Evolutionary conservation across 1,140 invertebrate genomes (phyloP).

Genomic region (Papilio polyxenes): DNA sequence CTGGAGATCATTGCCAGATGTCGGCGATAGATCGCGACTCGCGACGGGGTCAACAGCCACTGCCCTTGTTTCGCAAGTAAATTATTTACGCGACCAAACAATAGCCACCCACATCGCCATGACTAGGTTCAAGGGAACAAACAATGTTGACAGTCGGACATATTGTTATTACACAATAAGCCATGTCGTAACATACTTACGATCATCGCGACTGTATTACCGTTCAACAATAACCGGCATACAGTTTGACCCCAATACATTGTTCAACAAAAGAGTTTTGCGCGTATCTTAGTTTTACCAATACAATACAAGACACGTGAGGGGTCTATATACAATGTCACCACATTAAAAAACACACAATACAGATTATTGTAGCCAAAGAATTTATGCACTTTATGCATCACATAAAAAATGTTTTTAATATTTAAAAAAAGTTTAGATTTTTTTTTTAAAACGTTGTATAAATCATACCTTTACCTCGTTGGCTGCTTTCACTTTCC

Average conservation of each 20-base stretch:
- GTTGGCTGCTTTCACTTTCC: slow-evolving; percentile 63
- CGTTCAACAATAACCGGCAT: slow-evolving; percentile 14
- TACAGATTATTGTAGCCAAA: neutral
- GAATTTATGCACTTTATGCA: neutral
- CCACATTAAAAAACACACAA: neutral
- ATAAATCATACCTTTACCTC: slow-evolving; percentile 26
- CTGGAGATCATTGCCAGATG: slow-evolving; percentile 78
- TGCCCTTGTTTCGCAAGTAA: slow-evolving; percentile 74
- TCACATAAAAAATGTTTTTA: neutral
- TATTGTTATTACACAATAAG: slow-evolving; percentile 38
- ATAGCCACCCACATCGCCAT: slow-evolving; percentile 33
- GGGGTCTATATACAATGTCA: neutral
- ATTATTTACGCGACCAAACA: slow-evolving; percentile 59
- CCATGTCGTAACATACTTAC: slow-evolving; percentile 31
- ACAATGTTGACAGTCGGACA: slow-evolving; percentile 29
- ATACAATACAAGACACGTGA: neutral
- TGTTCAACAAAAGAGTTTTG: slow-evolving; percentile 4
- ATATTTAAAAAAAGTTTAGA: neutral
- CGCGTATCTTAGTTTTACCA: slow-evolving; percentile 22
- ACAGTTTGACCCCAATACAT: slow-evolving; percentile 31
- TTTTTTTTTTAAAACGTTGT: neutral
- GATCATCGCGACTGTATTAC: slow-evolving; percentile 24
- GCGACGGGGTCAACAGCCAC: slow-evolving; percentile 77
- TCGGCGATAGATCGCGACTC: slow-evolving; percentile 72
- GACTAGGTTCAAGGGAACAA: slow-evolving; percentile 42